Conservation (phyloP, 2,888 invertebrate species). For the Chloroclystis v-ata region DNA sequence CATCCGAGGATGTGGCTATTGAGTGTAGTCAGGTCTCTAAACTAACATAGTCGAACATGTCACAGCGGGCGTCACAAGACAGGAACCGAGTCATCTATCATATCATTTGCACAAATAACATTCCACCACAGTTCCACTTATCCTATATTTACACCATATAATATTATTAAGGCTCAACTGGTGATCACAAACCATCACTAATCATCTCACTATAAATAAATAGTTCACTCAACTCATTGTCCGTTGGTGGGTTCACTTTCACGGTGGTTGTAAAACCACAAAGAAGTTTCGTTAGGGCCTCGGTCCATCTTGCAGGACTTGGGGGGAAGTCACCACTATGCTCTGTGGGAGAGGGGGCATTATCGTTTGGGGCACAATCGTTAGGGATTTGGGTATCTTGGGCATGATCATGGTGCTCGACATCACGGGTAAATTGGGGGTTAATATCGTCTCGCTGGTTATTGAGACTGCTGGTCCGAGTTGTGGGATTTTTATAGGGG, state of each 20-base stretch:
- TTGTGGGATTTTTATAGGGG: constrained; percentile 55
- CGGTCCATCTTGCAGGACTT: constrained; percentile 31
- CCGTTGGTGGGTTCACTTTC: constrained; percentile 30
- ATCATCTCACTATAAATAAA: constrained; percentile 30
- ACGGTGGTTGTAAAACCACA: constrained; percentile 51
- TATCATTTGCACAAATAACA: constrained; percentile 65
- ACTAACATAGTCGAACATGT: background rate
- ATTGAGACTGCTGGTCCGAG: constrained; percentile 56
- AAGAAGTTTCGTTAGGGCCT: constrained; percentile 66
- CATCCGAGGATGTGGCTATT: constrained; percentile 19
- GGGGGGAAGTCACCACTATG: constrained; percentile 27
- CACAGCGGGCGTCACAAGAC: background rate
- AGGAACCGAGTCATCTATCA: constrained; percentile 35
- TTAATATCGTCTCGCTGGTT: constrained; percentile 49
- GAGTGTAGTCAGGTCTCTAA: constrained; percentile 35
- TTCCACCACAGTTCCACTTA: constrained; percentile 58
- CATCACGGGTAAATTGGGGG: constrained; percentile 43
- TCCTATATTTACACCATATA: constrained; percentile 67
- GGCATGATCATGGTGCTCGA: constrained; percentile 77
- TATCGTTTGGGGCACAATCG: constrained; percentile 84
- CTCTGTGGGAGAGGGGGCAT: constrained; percentile 27
- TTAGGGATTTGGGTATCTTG: constrained; percentile 88
- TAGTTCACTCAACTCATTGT: constrained; percentile 19
- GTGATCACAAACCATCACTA: constrained; percentile 37
- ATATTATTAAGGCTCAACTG: constrained; percentile 71